Base-by-base conservation (phyloP, 2,113 vertebrate genomes). In the Cynoglossus semilaevis region DNA sequence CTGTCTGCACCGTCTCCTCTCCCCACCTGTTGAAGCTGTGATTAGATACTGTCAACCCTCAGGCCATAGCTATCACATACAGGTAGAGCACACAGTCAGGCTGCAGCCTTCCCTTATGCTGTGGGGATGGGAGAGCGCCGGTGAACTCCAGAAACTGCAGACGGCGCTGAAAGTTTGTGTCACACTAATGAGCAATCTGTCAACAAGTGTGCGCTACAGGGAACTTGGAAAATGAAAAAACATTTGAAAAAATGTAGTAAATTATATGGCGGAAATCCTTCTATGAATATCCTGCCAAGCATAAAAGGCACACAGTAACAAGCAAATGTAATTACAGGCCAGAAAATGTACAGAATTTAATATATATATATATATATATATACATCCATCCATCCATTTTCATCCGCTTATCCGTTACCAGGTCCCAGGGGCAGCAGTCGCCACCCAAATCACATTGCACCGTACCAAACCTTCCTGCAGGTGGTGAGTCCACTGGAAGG, bases 31-130 rank as follows among this genome's bases (percentile, higher is more conserved):
- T 54, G 76, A 73, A 57, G 65, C 83, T 86, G 84, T 80, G 86
- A 88, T 86, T 83, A 86, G 84, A 85, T 86, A 78, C 79, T 36
- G 69, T 85, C 81, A 75, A 51, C 78, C 78, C 74, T 63, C 67
- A 52, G 77, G 86, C 78, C 70, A 70, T 2, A 58, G 67, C 68
- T 56, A 79, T 72, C 68, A 47, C 70, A 74, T 68, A 75, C 79
- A 84, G 81, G 75, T 84, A 70, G 73, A 74, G 74, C 52, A 14
- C 52, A 14, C 68, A 58, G 58, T 36, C 40, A 6, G 50, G 34
- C 65, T 56, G 34, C 22, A 56, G 62, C 68, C 58, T 70, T 68
- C 58, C 57, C 61, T 51, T 63, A 66, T 67, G 58, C 74, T 61
- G 69, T 42, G 72, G 46, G 50, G 80, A 80, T 1, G 48, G 54